These are phyloP conservation scores for Chaetogeoica ovagalla DNA, from an alignment of 2,888 invertebrate genomes.

Conservation along the genomic window DNA sequence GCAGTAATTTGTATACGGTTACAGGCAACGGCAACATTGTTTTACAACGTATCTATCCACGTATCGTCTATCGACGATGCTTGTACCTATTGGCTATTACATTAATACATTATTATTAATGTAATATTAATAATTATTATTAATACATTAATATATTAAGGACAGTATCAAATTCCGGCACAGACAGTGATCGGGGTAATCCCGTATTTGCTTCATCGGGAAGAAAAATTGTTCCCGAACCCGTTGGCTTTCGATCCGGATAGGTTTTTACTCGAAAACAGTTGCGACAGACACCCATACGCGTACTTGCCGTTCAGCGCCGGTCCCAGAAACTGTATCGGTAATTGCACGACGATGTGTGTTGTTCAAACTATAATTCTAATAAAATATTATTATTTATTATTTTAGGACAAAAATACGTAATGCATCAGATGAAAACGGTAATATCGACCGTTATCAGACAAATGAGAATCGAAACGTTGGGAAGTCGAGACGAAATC, in stretches of 20 bases:
- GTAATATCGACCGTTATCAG: constrained; percentile 56
- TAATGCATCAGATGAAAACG: constrained; percentile 57
- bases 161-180: constrained; percentile 55
- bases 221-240: constrained; percentile 60
- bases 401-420: constrained; percentile 57
- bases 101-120: no score
- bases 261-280: constrained; percentile 60
- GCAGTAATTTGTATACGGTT: no score
- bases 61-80: no score
- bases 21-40: no score
- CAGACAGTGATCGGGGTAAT: constrained; percentile 56
- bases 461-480: constrained; percentile 55
- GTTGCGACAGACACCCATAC: constrained; percentile 60
- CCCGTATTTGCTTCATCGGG: constrained; percentile 58
- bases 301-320: constrained; percentile 62
- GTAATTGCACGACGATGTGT: constrained; percentile 52
- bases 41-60: no score
- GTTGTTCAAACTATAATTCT: not conserved
- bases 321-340: constrained; percentile 61
- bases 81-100: no score
- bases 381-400: not conserved
- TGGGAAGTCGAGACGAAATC: constrained; percentile 55
- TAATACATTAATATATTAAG: constrained; percentile 27
- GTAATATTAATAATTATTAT: no score
- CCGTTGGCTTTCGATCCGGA: constrained; percentile 62